Base-by-base conservation (phyloP, 2,888 invertebrate genomes). In the Calameuta filiformis region DNA sequence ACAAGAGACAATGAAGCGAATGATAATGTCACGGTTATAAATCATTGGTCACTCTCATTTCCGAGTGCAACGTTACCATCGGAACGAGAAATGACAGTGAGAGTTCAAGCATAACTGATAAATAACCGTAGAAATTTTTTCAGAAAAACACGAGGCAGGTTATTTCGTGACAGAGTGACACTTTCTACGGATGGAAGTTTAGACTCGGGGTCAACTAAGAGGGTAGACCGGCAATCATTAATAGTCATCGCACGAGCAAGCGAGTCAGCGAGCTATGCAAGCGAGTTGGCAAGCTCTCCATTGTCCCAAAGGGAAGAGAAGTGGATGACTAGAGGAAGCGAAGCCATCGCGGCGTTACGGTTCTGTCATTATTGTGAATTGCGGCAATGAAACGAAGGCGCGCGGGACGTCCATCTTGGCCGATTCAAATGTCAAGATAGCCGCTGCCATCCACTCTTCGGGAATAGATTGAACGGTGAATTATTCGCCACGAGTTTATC, bases 341-440 rank as follows among this genome's bases (percentile, higher is more conserved):
- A 73, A 78, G 33, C 71, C 74, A 34, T 69, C 75, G 74, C 79
- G 81, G 79, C 83, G 84, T 83, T 85, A 85, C 85, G 83, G 81
- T 87, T 87, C 87, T 83, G 88, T 88, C 87, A 85, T 85, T 86
- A 85, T 83, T 81, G 79, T 79, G 83, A 80, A 79, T 83, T 78
- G 83, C 80, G 78, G 79, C 82, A 82, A 84, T 82, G 82, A 82
- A 81, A 74, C 80, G 81, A 80, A 73, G 80, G 73, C 77, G 77
- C 73, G 78, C 78, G 76, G 69, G 71, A 75, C 80, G 82, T 83
- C 77, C 81, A 81, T 84, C 83, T 83, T 76, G 81, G 77, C 77
- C 89, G 88, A 89, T 89, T 88, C 88, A 86, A 87, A 87, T 84
- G 88, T 88, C 89, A 83, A 88, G 88, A 87, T 88, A 87, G 81